These are phyloP conservation scores for Rhodophaea formosa DNA, from an alignment of 2,888 invertebrate genomes.

Conservation along the genomic window DNA sequence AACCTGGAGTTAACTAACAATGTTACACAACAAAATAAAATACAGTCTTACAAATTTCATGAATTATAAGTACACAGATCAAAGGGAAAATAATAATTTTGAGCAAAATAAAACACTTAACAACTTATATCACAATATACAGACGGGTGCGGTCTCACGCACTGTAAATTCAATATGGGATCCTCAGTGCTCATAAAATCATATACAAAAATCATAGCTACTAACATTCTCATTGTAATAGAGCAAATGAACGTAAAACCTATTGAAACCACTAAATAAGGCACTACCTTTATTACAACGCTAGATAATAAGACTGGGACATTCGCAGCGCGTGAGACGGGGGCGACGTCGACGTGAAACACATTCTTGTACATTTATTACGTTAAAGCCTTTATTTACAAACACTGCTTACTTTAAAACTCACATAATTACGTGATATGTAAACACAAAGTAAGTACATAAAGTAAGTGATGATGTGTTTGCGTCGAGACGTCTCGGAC, in stretches of 20 bases:
- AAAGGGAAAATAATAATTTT: conserved; percentile 58
- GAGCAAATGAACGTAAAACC: conserved; percentile 25
- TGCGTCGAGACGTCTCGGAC: conserved; percentile 46
- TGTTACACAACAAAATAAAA: conserved; percentile 77
- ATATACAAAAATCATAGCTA: background rate
- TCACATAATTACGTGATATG: conserved; percentile 54
- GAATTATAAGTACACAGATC: conserved; percentile 77
- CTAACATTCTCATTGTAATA: background rate
- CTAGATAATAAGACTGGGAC: conserved; percentile 28
- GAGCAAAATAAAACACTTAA: conserved; percentile 67
- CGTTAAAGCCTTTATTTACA: conserved; percentile 53
- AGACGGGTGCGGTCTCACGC: conserved; percentile 51
- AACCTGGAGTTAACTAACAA: conserved; percentile 75
- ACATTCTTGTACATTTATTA: conserved; percentile 40
- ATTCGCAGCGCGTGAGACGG: conserved; percentile 44
- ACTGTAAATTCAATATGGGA: conserved; percentile 34
- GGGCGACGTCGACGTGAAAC: conserved; percentile 45
- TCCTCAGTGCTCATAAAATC: conserved; percentile 16
- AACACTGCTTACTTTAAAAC: conserved; percentile 37
- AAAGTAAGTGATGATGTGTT: conserved; percentile 37
- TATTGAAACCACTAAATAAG: conserved; percentile 51
- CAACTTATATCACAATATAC: conserved; percentile 72
- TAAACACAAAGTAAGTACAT: conserved; percentile 54
- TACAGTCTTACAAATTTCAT: conserved; percentile 80
- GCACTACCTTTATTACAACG: conserved; percentile 50